These are phyloP conservation scores for Octodon degus DNA, from an alignment of 2,113 vertebrate species.

Conservation along the genomic window DNA sequence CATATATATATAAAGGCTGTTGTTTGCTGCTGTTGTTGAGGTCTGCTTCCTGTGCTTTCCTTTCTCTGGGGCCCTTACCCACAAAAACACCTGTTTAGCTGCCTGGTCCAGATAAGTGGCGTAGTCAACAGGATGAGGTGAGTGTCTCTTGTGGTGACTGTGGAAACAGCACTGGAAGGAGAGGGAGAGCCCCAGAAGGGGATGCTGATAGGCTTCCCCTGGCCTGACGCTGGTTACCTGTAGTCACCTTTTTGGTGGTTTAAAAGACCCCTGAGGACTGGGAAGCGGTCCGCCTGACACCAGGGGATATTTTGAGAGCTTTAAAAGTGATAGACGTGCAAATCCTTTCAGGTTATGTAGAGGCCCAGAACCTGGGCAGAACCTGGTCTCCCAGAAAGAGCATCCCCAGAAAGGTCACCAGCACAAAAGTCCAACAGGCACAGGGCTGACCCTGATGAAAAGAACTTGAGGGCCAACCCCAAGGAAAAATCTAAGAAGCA, in stretches of 20 bases:
- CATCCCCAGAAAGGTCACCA: no score
- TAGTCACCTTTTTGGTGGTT: background rate
- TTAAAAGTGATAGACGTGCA: background rate
- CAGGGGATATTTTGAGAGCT: background rate
- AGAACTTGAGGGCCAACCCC: no score
- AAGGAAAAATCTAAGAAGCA: no score
- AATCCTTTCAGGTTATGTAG: background rate
- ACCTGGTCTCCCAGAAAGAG: no score
- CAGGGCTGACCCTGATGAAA: no score
- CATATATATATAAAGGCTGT: background rate
- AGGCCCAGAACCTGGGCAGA: no score
- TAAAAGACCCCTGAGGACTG: background rate
- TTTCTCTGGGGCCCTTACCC: background rate
- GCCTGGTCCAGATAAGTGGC: background rate
- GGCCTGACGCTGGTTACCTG: background rate
- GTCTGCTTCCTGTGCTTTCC: background rate
- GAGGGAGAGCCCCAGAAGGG: background rate
- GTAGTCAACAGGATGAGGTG: background rate
- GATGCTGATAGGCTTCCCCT: background rate
- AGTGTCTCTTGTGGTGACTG: background rate
- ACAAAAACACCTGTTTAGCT: background rate
- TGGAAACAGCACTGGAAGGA: background rate
- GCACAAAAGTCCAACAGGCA: no score
- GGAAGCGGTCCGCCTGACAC: no score
- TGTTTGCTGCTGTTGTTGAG: background rate